Evolutionary conservation across 1,140 invertebrate species (phyloP).

Genomic region (Chymomyza costata): DNA sequence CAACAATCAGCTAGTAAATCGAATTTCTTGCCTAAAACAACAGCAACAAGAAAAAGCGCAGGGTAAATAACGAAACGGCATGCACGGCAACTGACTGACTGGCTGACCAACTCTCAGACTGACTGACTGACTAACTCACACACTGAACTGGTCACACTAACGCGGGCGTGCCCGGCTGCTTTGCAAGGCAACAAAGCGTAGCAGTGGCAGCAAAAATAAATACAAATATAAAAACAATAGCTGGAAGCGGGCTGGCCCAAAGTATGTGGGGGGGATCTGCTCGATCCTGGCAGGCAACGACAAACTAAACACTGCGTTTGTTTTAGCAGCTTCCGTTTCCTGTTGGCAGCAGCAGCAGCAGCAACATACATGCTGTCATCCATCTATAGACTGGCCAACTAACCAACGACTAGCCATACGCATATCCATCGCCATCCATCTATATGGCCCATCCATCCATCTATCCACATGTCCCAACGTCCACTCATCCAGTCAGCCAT

Average conservation of each 20-base stretch:
- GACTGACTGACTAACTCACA: no score
- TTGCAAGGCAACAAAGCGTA: constrained; percentile 35
- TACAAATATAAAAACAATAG: constrained; percentile 46
- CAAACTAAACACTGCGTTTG: constrained; percentile 69
- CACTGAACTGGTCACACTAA: no score
- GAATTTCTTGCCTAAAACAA: constrained; percentile 71
- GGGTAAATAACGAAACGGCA: no score
- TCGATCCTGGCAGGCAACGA: constrained; percentile 10
- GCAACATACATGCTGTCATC: constrained; percentile 33
- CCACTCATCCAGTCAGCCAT: constrained; percentile 39
- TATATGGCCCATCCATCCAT: constrained; percentile 42
- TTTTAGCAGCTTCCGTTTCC: constrained; percentile 72
- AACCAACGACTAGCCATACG: constrained; percentile 64
- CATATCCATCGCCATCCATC: constrained; percentile 64
- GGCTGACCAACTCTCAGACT: no score
- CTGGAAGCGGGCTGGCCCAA: no score
- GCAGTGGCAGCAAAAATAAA: constrained; percentile 52
- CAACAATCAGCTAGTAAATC: constrained; percentile 70
- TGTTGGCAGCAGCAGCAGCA: constrained; percentile 28
- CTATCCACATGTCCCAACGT: constrained; percentile 35
- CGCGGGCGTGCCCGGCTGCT: constrained; percentile 2
- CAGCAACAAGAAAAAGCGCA: constrained; percentile 24
- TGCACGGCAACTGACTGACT: no score
- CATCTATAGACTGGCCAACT: constrained; percentile 51
- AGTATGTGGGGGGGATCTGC: constrained; percentile 6